Base-by-base conservation (phyloP, 2,113 vertebrate species). In the Speoplatyrhinus poulsoni region DNA sequence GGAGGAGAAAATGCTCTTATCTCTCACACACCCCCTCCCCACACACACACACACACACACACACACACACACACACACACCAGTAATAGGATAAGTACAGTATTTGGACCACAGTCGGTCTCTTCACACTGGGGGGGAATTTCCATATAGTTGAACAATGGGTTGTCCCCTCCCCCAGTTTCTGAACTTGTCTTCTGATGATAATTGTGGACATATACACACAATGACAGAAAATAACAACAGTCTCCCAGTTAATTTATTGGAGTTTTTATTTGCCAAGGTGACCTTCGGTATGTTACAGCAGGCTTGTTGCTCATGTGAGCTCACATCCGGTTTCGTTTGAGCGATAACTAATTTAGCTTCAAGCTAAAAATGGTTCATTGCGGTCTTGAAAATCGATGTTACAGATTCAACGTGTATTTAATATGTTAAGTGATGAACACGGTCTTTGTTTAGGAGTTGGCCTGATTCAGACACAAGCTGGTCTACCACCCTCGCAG, bases 11-110 rank as follows among this genome's bases (percentile, higher is more conserved):
- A 82, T 76, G 79, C 82, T 91, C 89, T 92, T 92, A 92, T 93
- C 90, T 83, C 71, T 69, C 52, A n/a, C n/a, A n/a, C n/a, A 17
- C 3, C 72, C 46, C 79, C 84, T 81, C 75, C 75, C 55, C 67
- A 74, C 41, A 32, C 33, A 0, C 79, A 70, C 78, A 68, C 46
- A 3, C 49, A 2, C 48, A 2, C 73, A 67, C 54, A 15, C 3
- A 72, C 48, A 76, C 83, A 80, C 74, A 75, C 54, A 10, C 71
- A 73, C 57, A 33, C 54, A 3, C 79, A 72, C 79, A 68, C 81
- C 88, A 78, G 88, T 92, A 92, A 93, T 91, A 84, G 88, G 90
- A 92, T 92, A 91, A 93, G 89, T 90, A 90, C 82, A 85, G 87
- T 90, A 88, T 88, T 88, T 89, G 91, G 89, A 91, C 91, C 90